Percentiles rank a stretch among this genome's conserved stretches.
Conservation (phyloP, 2,113 vertebrate genomes). For the Penelope pileata region DNA sequence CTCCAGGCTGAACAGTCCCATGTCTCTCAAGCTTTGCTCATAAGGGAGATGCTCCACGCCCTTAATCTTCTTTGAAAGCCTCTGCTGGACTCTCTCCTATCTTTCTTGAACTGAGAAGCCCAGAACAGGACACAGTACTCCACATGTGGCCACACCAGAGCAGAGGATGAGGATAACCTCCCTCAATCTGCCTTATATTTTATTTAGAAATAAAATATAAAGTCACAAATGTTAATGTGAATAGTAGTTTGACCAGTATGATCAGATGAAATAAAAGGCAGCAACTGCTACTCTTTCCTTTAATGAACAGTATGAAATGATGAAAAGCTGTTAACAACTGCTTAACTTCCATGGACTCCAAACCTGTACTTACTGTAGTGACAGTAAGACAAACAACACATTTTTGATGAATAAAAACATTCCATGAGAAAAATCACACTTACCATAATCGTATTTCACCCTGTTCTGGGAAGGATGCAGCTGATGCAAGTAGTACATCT, state of each 20-base stretch:
- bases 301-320: not conserved
- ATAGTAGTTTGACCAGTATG: not conserved
- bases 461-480: not conserved
- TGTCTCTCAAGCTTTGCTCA: too few relatives aligned
- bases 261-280: not conserved
- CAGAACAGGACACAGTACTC: too few relatives aligned
- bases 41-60: too few relatives aligned
- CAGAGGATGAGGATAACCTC: too few relatives aligned
- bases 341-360: not conserved
- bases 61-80: too few relatives aligned
- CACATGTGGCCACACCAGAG: too few relatives aligned
- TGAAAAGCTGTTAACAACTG: not conserved
- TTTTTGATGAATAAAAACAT: not conserved
- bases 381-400: not conserved
- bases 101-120: too few relatives aligned
- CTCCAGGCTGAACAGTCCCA: too few relatives aligned
- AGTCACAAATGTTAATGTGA: not conserved
- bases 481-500: fast-evolving
- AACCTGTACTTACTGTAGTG: not conserved
- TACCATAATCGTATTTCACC: not conserved
- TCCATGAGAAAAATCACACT: not conserved
- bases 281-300: not conserved
- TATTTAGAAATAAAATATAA: not conserved
- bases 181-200: too few relatives aligned
- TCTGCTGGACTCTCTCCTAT: too few relatives aligned